These are phyloP conservation scores for Orientallactaga sibirica DNA, from an alignment of 2,797 vertebrate genomes.

Conservation along the genomic window DNA sequence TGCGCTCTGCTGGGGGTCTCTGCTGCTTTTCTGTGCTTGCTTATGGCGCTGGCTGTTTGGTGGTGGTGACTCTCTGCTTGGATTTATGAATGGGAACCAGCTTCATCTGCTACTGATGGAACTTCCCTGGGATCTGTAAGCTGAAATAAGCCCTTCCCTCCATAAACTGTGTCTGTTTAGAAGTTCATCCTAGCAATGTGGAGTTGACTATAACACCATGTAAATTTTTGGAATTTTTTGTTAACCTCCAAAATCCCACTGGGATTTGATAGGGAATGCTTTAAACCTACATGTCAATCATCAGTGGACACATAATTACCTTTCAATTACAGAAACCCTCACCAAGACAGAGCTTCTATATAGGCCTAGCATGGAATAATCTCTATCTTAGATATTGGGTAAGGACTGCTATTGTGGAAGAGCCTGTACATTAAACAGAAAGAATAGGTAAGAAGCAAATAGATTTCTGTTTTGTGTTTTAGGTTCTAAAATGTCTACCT, in stretches of 20 bases:
- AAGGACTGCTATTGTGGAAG: neutral
- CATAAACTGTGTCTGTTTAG: too few species aligned
- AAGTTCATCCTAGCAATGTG: too few species aligned
- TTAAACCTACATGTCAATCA: slow-evolving; percentile 3
- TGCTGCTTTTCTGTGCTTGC: too few species aligned
- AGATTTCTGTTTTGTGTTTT: slow-evolving; percentile 45
- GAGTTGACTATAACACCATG: neutral
- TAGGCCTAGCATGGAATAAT: neutral
- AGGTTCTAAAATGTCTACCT: neutral
- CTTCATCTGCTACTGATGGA: too few species aligned
- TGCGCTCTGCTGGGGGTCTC: too few species aligned
- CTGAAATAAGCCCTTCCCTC: too few species aligned
- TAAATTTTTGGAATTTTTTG: slow-evolving; percentile 12
- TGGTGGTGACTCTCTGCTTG: too few species aligned
- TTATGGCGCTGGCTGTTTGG: too few species aligned
- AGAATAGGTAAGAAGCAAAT: slow-evolving; percentile 14
- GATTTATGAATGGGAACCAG: too few species aligned
- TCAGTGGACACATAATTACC: neutral
- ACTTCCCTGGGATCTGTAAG: too few species aligned
- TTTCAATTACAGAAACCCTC: slow-evolving; percentile 40
- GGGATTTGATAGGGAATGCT: slow-evolving; percentile 8
- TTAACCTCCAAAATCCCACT: neutral
- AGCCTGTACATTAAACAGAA: slow-evolving; percentile 19
- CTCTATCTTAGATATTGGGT: slow-evolving; percentile 31
- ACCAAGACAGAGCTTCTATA: neutral